Evolutionary conservation across 2,797 vertebrate genomes (phyloP).

Genomic region (Nyctibius grandis): DNA sequence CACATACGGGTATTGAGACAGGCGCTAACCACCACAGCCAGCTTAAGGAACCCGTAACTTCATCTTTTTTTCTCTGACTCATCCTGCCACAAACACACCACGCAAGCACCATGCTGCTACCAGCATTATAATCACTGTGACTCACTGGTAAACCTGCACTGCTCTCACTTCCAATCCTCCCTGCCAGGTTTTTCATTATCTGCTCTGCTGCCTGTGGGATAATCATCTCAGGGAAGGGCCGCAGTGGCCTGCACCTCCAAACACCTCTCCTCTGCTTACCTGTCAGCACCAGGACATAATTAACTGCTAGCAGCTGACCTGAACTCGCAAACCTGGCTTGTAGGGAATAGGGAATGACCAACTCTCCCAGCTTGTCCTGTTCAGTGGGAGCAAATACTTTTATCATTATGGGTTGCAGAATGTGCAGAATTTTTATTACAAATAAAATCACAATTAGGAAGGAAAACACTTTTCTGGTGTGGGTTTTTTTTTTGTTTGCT

Average conservation of each 20-base stretch:
- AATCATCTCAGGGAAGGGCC: background rate
- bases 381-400: background rate
- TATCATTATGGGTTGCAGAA: background rate
- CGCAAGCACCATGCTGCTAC: background rate
- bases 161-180: conserved; percentile 22
- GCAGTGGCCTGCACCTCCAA: background rate
- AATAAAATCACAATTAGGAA: background rate
- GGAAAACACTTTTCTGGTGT: background rate
- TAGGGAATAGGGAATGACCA: background rate
- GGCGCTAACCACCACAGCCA: background rate
- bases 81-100: background rate
- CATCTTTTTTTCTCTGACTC: conserved; percentile 31
- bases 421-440: background rate
- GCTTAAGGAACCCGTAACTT: background rate
- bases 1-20: fast-evolving
- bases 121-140: conserved; percentile 22
- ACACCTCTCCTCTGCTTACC: background rate
- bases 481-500: background rate
- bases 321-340: background rate
- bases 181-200: background rate
- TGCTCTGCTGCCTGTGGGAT: background rate
- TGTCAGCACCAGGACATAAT: background rate
- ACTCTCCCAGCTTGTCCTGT: background rate
- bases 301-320: background rate
- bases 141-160: conserved; percentile 8